Conservation (phyloP, 2,888 invertebrate genomes). For the Epicampocera succincta region DNA sequence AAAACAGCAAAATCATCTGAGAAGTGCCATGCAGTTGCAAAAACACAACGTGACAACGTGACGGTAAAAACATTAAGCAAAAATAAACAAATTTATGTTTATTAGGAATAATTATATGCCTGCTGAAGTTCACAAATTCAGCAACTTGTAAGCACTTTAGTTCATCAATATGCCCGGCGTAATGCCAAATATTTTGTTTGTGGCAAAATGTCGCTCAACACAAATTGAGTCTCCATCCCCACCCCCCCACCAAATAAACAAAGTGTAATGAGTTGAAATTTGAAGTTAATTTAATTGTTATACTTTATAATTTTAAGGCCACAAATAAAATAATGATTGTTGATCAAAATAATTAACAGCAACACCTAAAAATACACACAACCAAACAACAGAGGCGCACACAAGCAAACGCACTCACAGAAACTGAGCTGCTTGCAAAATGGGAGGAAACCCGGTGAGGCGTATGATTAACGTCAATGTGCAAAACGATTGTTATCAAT, state of each 20-base stretch:
- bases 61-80: too few species aligned
- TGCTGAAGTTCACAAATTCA: too few species aligned
- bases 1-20: too few species aligned
- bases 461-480: slow-evolving; percentile 42
- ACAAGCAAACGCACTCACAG: background rate
- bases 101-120: too few species aligned
- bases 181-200: background rate
- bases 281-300: slow-evolving; percentile 42
- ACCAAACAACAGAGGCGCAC: background rate
- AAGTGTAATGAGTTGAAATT: slow-evolving; percentile 41
- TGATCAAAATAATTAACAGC: slow-evolving; percentile 16
- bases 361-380: slow-evolving; percentile 23
- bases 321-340: slow-evolving; percentile 32
- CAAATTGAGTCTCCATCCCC: background rate
- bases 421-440: background rate
- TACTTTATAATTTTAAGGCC: slow-evolving; percentile 41
- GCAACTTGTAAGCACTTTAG: too few species aligned
- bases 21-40: too few species aligned
- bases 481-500: background rate
- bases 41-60: too few species aligned
- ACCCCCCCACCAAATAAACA: background rate
- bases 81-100: too few species aligned
- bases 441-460: background rate
- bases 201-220: background rate
- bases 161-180: too few species aligned